Evolutionary conservation across 2,113 vertebrate genomes (phyloP), one percentile per base, ranked within the genome.

Genomic region (Loxodonta africana): DNA sequence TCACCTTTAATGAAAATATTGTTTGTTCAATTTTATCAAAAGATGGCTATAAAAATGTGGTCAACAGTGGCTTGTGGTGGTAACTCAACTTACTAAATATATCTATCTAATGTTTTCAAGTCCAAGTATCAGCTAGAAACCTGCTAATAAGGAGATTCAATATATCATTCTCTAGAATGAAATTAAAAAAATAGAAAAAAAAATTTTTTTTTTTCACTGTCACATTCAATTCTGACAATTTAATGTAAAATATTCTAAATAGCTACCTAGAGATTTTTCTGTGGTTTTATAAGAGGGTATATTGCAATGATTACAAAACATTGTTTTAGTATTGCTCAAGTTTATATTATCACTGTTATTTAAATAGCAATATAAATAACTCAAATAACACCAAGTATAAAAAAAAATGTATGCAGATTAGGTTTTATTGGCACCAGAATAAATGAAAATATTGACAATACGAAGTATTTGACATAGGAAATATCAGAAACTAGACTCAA

Each of bases 61-160:
- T 97, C 98, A 98, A 98, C 89, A 98, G 95, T 95, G 98, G 96
- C 96, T 83, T 95, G 90, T 96, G 94, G 97, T 97, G 96, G 97
- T 98, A 98, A 98, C 98, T 97, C 98, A 98, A 98, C 97, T 99
- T 99, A 99, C 99, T 99, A 99, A 99, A 99, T 98, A 97, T 98
- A 98, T 98, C 96, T 98, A 97, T 90, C 78, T 97, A 96, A 0
- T 6, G 95, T 97, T 98, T 99, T 97, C 97, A 98, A 96, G 97
- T 98, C 80, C 74, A 98, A 98, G 96, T 97, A 98, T 98, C 98
- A 97, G 97, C 98, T 98, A 96, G 98, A 98, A 98, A 98, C 93
- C 93, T 97, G 96, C 98, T 99, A 99, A 99, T 98, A 98, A 98
- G 99, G 98, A 98, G 98, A 99, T 98, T 98, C 98, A 98, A 99